Conservation (phyloP, 2,113 vertebrate species). For the Aix galericulata region DNA sequence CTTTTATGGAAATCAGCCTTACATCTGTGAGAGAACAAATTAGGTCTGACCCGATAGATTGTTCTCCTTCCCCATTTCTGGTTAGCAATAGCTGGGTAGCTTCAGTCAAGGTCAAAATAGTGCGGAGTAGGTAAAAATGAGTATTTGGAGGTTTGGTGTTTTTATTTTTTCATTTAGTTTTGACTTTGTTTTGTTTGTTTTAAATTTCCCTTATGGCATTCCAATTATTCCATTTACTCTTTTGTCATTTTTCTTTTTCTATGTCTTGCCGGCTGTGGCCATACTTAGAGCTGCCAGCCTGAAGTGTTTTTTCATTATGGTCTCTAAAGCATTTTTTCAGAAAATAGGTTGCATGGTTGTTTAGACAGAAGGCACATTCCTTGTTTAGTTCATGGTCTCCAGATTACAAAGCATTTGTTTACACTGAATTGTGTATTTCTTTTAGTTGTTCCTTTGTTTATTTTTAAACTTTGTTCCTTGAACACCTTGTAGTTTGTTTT, state of each 20-base stretch:
- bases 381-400: slow-evolving; percentile 66
- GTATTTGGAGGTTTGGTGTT: not conserved
- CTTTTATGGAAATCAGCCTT: slow-evolving; percentile 38
- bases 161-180: not conserved
- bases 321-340: slow-evolving; percentile 67
- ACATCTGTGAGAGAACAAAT: slow-evolving; percentile 3
- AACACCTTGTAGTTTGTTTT: slow-evolving; percentile 15
- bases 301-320: not conserved
- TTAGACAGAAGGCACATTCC: slow-evolving; percentile 57
- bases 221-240: slow-evolving; percentile 30
- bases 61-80: not conserved
- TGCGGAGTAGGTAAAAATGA: not conserved
- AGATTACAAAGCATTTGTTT: slow-evolving; percentile 71
- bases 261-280: slow-evolving; percentile 64
- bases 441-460: slow-evolving; percentile 59
- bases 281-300: slow-evolving; percentile 57
- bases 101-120: slow-evolving; percentile 1
- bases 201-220: slow-evolving; percentile 10
- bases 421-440: slow-evolving; percentile 67
- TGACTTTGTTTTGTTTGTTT: not conserved
- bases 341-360: slow-evolving; percentile 67
- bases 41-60: not conserved
- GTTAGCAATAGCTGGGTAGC: not conserved
- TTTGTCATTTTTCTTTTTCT: slow-evolving; percentile 26
- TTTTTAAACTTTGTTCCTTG: slow-evolving; percentile 34